A percentile compares a stretch with the other conserved stretches of the same genome.
phyloP scores from a whole-genome alignment of 2,797 vertebrate species.

The Myiothlypis chrysogaster region DNA sequence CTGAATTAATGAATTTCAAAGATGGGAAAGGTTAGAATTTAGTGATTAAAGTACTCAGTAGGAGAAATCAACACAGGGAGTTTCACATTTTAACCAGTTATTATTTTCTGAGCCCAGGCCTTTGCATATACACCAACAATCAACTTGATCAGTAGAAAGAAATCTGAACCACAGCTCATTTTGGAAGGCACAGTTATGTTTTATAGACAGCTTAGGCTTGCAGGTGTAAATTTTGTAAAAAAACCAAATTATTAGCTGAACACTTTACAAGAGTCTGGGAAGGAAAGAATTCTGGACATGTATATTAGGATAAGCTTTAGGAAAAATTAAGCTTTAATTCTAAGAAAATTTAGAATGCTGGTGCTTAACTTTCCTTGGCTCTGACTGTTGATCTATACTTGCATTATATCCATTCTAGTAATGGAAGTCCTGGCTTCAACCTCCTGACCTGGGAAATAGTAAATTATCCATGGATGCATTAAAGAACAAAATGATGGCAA shows the following conservation, averaged over 20 bases:
- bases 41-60: neutral
- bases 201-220: neutral
- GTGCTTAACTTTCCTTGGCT: fast-evolving
- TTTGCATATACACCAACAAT: neutral
- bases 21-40: neutral
- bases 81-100: neutral
- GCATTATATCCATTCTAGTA: neutral
- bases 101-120: neutral
- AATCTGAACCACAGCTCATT: neutral
- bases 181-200: neutral
- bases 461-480: neutral
- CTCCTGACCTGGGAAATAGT: neutral
- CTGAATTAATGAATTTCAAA: neutral
- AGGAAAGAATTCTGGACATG: neutral
- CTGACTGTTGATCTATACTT: neutral
- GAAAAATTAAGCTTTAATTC: neutral
- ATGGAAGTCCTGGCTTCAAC: neutral
- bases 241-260: neutral
- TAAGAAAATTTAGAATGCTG: neutral
- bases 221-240: neutral
- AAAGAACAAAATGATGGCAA: neutral
- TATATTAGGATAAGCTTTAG: neutral
- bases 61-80: neutral
- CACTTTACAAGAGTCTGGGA: neutral
- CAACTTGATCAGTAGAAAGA: neutral